Base-by-base conservation (phyloP, 2,113 vertebrate species). In the Phycodurus eques region DNA sequence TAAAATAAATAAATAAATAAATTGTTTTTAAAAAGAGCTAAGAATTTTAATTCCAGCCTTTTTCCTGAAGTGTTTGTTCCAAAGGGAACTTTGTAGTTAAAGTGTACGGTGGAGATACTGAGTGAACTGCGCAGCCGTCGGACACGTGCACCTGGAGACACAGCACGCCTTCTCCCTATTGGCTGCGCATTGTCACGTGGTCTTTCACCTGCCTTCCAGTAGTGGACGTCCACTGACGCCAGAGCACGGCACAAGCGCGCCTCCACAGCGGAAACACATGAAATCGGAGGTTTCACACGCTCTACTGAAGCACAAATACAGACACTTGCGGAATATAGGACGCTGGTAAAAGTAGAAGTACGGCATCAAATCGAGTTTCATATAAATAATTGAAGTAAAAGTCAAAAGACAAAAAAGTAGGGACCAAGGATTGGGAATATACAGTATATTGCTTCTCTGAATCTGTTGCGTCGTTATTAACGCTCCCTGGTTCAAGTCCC, bases 151-250 rank as follows among this genome's bases (percentile, higher is more conserved):
- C 87, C 89, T 88, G 85, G 53, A 44, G 5, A 20, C 46, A 84
- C 84, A 68, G 14, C 67, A 70, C 67, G 68, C 62, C 70, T 64
- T 5, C 39, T 8, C 15, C 6, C 71, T 42, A 91, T 89, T 87
- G 87, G 88, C 54, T 82, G 27, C 8, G 10, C 0, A 10, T 0
- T 22, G 56, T 81, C 89, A 91, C 83, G 74, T 91, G 89, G 60
- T 22, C 8, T 9, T 73, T 63, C 68, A 86, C 82, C 83, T 82
- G 80, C 13, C 5, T 43, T 67, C 5, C 5, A 60, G 33, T 35
- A 60, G 10, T 33, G 54, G 10, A 64, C 43, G 20, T 6, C 14
- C 42, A 44, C 20, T n/a, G 39, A 64, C n/a, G 43, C 35, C 10
- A 44, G 62, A 39, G 35, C 35, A 39, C 6, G 35, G 35, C 35